phyloP scores from a whole-genome alignment of 2,888 invertebrate species.

The Nymphalis c-album region DNA sequence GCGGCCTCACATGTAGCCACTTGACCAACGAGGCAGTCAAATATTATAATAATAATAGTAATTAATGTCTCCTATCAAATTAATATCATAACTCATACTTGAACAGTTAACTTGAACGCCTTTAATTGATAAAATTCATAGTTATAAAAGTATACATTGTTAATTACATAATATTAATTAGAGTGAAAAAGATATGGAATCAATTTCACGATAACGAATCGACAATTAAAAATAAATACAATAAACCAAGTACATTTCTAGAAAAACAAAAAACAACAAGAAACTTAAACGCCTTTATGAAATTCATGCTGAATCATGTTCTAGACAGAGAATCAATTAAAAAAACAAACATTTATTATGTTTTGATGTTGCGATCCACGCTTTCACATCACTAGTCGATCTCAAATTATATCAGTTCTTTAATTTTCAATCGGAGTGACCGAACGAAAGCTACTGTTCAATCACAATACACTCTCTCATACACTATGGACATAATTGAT shows the following conservation, averaged over 20 bases:
- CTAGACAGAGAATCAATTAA: constrained; percentile 31
- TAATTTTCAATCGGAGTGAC: constrained; percentile 76
- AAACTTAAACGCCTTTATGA: constrained; percentile 7
- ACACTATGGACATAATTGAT: constrained; percentile 78
- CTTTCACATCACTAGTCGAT: constrained; percentile 62
- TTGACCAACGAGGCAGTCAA: too few species aligned
- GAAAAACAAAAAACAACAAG: constrained; percentile 20
- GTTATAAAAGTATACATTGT: too few species aligned
- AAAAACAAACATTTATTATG: constrained; percentile 37
- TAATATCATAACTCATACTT: too few species aligned
- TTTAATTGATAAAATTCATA: too few species aligned
- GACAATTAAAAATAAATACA: neutral
- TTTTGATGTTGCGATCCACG: constrained; percentile 37
- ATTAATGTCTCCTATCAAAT: too few species aligned
- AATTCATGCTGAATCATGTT: constrained; percentile 34
- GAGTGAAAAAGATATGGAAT: neutral
- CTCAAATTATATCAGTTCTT: constrained; percentile 79
- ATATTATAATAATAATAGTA: too few species aligned
- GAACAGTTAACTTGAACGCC: too few species aligned
- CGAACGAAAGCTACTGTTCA: constrained; percentile 77
- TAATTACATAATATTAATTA: too few species aligned
- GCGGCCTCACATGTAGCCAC: too few species aligned
- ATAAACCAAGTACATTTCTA: neutral
- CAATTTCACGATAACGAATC: neutral
- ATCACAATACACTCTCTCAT: constrained; percentile 76